Conservation (phyloP, 2,888 invertebrate species). For the Iphiclides podalirius region DNA sequence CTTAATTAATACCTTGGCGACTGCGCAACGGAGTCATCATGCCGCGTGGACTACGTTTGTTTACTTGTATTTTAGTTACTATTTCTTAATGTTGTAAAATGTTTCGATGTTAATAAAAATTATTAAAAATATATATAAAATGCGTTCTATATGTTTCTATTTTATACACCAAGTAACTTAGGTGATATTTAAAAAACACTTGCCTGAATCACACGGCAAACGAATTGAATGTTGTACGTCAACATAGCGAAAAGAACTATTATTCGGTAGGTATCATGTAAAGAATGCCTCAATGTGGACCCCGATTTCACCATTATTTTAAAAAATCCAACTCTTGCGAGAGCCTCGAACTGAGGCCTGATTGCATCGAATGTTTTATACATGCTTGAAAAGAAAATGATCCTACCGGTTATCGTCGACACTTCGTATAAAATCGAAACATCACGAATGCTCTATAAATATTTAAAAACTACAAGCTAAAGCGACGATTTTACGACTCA, state of each 20-base stretch:
- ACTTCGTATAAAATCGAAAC: conserved; percentile 6
- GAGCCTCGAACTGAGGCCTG: conserved; percentile 53
- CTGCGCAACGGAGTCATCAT: no score
- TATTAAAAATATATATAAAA: no score
- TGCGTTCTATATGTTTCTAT: no score
- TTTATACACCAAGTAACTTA: no score
- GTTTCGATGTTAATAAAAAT: no score
- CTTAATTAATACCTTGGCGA: no score
- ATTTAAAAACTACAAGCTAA: conserved; percentile 6
- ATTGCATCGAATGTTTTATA: conserved; percentile 43
- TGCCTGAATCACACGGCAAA: conserved; percentile 54
- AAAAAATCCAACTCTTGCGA: conserved; percentile 55
- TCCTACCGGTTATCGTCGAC: not conserved
- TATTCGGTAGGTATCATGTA: conserved; percentile 44
- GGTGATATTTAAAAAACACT: no score
- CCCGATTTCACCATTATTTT: conserved; percentile 44
- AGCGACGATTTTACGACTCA: conserved; percentile 1
- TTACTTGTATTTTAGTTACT: no score
- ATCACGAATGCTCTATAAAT: not conserved
- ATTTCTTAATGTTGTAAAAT: no score
- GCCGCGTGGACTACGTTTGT: no score
- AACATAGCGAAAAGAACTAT: conserved; percentile 43
- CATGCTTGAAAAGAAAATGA: conserved; percentile 11
- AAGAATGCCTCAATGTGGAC: conserved; percentile 32
- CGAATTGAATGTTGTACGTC: conserved; percentile 57